Conservation (phyloP, 2,113 vertebrate species). For the Paracanthobrama guichenoti region DNA sequence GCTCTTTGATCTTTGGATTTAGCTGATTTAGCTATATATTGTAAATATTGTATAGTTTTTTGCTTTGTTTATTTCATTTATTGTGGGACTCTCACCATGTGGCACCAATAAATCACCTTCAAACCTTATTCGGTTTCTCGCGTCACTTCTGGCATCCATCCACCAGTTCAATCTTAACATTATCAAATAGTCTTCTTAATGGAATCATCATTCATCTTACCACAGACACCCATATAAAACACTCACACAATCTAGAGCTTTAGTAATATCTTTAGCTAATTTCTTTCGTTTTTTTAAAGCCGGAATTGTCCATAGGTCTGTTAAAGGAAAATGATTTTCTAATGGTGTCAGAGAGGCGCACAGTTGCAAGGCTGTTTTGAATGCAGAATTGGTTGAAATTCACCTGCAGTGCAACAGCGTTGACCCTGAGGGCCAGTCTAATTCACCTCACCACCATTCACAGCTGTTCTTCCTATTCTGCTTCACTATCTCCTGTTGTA, state of each 20-base stretch:
- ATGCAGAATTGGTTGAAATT: slow-evolving; percentile 23
- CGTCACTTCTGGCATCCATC: not conserved
- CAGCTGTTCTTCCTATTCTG: not conserved
- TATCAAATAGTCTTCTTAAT: not conserved
- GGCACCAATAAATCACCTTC: not conserved
- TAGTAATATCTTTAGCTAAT: not conserved
- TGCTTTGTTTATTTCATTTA: too few species aligned
- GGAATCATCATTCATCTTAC: not conserved
- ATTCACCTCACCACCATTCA: slow-evolving; percentile 16
- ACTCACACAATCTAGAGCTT: not conserved
- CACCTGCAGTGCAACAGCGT: not conserved
- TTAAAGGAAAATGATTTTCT: slow-evolving; percentile 20
- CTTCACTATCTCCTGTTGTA: not conserved
- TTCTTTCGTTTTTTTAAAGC: not conserved
- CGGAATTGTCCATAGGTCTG: not conserved
- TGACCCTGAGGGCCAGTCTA: slow-evolving; percentile 23
- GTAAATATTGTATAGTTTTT: too few species aligned
- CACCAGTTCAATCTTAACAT: not conserved
- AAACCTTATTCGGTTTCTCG: not conserved
- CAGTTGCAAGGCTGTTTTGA: not conserved
- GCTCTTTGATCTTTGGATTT: too few species aligned
- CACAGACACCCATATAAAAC: not conserved
- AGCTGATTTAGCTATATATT: too few species aligned
- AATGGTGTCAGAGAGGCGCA: not conserved
- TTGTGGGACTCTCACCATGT: not conserved